Conservation (phyloP, 2,888 invertebrate species). For the Thereva nobilitata region DNA sequence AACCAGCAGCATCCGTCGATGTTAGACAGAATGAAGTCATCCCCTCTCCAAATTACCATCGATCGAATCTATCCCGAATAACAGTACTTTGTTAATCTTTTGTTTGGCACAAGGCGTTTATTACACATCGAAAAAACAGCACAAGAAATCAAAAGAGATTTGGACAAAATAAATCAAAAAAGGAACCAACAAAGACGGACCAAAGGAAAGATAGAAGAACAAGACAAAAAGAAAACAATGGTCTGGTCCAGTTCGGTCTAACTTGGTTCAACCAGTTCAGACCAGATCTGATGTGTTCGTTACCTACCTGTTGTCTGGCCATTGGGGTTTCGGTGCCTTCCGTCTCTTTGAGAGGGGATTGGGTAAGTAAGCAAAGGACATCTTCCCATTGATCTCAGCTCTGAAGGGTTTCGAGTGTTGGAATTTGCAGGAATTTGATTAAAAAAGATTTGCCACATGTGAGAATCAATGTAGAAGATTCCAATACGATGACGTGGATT, state of each 20-base stretch:
- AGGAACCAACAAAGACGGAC: not conserved
- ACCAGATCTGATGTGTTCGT: conserved; percentile 24
- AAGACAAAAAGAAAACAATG: too few species aligned
- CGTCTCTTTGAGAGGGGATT: too few species aligned
- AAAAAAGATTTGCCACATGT: too few species aligned
- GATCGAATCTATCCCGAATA: conserved; percentile 5
- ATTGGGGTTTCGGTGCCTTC: too few species aligned
- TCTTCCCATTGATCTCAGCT: too few species aligned
- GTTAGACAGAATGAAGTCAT: not conserved
- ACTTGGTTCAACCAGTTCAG: conserved; percentile 6
- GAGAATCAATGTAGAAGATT: too few species aligned
- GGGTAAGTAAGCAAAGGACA: too few species aligned
- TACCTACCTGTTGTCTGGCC: conserved; percentile 7
- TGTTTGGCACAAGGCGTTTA: conserved; percentile 26
- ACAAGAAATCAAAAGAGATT: not conserved
- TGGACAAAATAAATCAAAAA: conserved; percentile 1
- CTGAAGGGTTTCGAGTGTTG: too few species aligned
- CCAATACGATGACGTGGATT: too few species aligned
- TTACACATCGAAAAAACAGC: not conserved
- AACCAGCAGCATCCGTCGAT: not conserved
- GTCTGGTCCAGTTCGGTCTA: too few species aligned
- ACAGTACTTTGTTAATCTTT: conserved; percentile 30
- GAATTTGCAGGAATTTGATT: too few species aligned
- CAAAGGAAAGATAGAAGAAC: too few species aligned
- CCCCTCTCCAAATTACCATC: not conserved